Evolutionary conservation across 2,888 invertebrate species (phyloP), one percentile per base, ranked within the genome.

Genomic region (Tipula helvola): DNA sequence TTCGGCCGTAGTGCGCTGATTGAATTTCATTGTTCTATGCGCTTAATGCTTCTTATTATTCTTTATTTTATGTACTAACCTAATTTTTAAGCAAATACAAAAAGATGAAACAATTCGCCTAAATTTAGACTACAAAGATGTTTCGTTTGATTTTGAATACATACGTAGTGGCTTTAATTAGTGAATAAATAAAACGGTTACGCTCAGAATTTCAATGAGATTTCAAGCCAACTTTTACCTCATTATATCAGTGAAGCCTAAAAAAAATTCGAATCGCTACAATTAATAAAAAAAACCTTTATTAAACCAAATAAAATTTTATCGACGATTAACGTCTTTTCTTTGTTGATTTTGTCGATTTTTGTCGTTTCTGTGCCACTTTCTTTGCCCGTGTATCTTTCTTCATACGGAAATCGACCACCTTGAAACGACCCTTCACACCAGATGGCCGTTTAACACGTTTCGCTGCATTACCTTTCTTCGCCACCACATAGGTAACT

Each of bases 371-470:
- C 5, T 39, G 39, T 84, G 84, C 84, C n/a, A 84, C 84, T 84
- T 84, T 44, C 44, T 86, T 86, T 0, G 95, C 94, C 88, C 96
- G 93, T 89, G 95, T 92, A 91, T 99, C 99, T 91, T 99, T 99
- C 92, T 99, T 99, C 96, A 98, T 96, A 88, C 99, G 93, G 1
- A 96, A 95, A 93, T 99, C 99, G 5, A 99, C 99, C n/a, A 98
- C 95, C 91, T 95, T 97, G 91, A 96, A 99, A 44, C 94, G 95
- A 86, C 99, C 99, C 91, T 97, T 97, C 36, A 98, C 95, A 83
- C 98, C 98, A 0, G 95, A 92, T 7, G 98, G 98, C 88, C 98
- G 93, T 86, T 94, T 93, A 87, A 95, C 95, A 86, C 95, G 93
- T 90, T 96, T 97, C 0, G 95, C 95, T 0, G 96, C 93, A 88